Percentiles rank a stretch among this genome's conserved stretches.
These are phyloP conservation scores for Dinothrombium tinctorium DNA, from an alignment of 1,140 invertebrate species.

Conservation along the genomic window DNA sequence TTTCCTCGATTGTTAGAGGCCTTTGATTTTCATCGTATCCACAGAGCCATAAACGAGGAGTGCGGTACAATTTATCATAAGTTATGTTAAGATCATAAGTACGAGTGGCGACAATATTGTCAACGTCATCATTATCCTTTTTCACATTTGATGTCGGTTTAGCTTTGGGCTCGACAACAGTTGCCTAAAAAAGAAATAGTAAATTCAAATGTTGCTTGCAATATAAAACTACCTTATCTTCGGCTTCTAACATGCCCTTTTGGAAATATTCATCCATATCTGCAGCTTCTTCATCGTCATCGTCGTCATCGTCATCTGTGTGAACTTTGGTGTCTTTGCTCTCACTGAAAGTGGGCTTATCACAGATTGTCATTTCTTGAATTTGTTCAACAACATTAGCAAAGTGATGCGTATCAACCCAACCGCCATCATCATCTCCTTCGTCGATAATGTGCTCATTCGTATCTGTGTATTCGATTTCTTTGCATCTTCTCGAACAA, in stretches of 20 bases:
- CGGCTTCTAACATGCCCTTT: slow-evolving; percentile 64
- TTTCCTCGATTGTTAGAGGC: slow-evolving; percentile 73
- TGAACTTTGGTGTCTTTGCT: slow-evolving; percentile 10
- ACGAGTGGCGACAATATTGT: slow-evolving; percentile 74
- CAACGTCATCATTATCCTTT: slow-evolving; percentile 21
- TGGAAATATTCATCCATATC: slow-evolving; percentile 98
- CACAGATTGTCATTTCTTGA: not conserved
- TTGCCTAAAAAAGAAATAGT: slow-evolving; percentile 15
- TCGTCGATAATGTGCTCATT: slow-evolving; percentile 43
- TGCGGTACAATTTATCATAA: slow-evolving; percentile 99
- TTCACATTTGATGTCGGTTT: not conserved
- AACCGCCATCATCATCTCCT: slow-evolving; percentile 68
- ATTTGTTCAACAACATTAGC: slow-evolving; percentile 14
- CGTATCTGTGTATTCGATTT: slow-evolving; percentile 31
- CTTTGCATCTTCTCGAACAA: slow-evolving; percentile 73
- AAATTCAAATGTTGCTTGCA: not conserved
- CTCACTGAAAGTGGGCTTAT: not conserved
- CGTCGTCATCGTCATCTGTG: slow-evolving; percentile 41
- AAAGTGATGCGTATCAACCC: slow-evolving; percentile 96
- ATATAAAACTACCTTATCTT: not conserved
- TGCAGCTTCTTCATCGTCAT: slow-evolving; percentile 73
- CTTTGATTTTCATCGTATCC: slow-evolving; percentile 92
- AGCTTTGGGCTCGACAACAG: not conserved
- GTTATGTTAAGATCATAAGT: slow-evolving; percentile 98
- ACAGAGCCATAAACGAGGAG: slow-evolving; percentile 81